These are phyloP conservation scores for Pygocentrus nattereri DNA, from an alignment of 2,797 vertebrate genomes.

Conservation along the genomic window DNA sequence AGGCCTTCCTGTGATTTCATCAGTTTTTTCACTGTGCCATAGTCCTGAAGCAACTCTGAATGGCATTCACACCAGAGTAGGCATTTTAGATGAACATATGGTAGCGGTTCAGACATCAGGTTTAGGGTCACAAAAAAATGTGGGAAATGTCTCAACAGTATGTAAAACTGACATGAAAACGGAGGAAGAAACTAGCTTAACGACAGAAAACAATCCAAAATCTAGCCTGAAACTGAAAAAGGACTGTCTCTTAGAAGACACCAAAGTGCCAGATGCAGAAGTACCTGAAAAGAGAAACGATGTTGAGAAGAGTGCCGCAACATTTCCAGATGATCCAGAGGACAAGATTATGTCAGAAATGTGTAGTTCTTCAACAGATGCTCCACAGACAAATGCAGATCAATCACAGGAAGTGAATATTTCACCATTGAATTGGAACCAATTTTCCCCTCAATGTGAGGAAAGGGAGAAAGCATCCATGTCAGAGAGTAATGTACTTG, in stretches of 20 bases:
- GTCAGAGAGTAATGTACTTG: not conserved
- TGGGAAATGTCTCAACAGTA: not conserved
- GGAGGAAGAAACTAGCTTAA: slow-evolving; percentile 26
- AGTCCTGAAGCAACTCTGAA: slow-evolving; percentile 65
- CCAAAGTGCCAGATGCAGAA: not conserved
- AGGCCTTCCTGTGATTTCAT: slow-evolving; percentile 91
- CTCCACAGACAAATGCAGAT: not conserved
- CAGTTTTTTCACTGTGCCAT: slow-evolving; percentile 90
- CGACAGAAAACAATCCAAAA: slow-evolving; percentile 2
- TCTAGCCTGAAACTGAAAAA: slow-evolving; percentile 52
- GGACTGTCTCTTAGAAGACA: slow-evolving; percentile 9
- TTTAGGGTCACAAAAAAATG: slow-evolving; percentile 22
- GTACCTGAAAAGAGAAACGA: not conserved
- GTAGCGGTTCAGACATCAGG: slow-evolving; percentile 30
- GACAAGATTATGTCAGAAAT: not conserved
- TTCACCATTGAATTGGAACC: not conserved
- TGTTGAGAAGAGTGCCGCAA: not conserved
- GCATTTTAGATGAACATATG: slow-evolving; percentile 49
- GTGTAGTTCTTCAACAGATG: not conserved
- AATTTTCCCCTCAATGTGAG: not conserved
- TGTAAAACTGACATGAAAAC: slow-evolving; percentile 37
- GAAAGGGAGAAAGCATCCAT: not conserved
- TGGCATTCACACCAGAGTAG: not conserved
- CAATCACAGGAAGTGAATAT: not conserved
- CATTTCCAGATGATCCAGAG: not conserved